Conservation (phyloP, 2,888 invertebrate species). For the Dolichomitus sp. region DNA sequence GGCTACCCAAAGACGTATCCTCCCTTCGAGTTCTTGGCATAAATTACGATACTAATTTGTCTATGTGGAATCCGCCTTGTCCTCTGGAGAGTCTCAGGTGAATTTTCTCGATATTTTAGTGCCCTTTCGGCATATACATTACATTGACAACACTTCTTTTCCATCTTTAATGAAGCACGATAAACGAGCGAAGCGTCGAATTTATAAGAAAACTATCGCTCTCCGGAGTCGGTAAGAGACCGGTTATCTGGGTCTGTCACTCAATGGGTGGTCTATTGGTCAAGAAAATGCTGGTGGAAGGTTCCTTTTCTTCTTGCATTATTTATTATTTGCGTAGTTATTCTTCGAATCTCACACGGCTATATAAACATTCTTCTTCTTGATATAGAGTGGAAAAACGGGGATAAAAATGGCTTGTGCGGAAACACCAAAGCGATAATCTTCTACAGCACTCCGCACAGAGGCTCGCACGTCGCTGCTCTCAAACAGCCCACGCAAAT, state of each 20-base stretch:
- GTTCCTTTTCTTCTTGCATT: slow-evolving; percentile 82
- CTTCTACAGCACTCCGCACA: slow-evolving; percentile 97
- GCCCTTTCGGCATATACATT: neutral
- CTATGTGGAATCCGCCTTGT: slow-evolving; percentile 93
- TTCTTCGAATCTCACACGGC: slow-evolving; percentile 58
- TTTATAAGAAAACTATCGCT: slow-evolving; percentile 90
- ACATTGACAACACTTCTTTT: too few relatives aligned
- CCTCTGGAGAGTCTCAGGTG: slow-evolving; percentile 87
- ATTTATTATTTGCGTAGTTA: neutral
- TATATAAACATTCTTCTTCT: neutral
- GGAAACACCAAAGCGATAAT: slow-evolving; percentile 93
- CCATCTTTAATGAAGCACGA: slow-evolving; percentile 84
- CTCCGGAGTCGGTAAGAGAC: slow-evolving; percentile 93
- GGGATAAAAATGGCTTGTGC: slow-evolving; percentile 88
- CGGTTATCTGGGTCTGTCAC: slow-evolving; percentile 97
- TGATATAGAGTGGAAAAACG: slow-evolving; percentile 87
- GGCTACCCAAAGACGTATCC: slow-evolving; percentile 94
- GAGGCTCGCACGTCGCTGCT: slow-evolving; percentile 93
- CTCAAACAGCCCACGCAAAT: slow-evolving; percentile 92
- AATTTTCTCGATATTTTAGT: neutral
- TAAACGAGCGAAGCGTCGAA: slow-evolving; percentile 90
- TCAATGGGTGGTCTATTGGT: slow-evolving; percentile 98
- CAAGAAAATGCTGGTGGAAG: slow-evolving; percentile 93
- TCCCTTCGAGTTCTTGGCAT: slow-evolving; percentile 93
- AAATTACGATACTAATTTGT: slow-evolving; percentile 95